These are phyloP conservation scores for Eristalinus sepulchralis DNA, from an alignment of 2,888 invertebrate genomes.

Conservation along the genomic window DNA sequence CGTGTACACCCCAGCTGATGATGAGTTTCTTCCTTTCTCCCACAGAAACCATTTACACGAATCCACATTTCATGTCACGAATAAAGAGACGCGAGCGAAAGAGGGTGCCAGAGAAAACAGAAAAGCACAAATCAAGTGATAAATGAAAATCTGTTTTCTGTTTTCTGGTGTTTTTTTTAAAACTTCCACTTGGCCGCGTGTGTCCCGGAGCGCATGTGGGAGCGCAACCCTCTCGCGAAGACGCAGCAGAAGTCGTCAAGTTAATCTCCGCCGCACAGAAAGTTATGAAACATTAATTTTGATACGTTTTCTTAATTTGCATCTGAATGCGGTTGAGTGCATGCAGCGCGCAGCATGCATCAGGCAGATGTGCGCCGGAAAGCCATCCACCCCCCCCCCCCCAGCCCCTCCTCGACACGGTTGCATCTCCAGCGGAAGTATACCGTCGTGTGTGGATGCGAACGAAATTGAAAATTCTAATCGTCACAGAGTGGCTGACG, in stretches of 20 bases:
- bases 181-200: not conserved
- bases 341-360: not conserved
- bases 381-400: no score
- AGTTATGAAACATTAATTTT: conserved; percentile 6
- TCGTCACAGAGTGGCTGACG: conserved; percentile 10
- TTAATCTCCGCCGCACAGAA: conserved; percentile 45
- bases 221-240: conserved; percentile 10
- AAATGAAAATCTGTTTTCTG: not conserved
- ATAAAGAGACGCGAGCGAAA: conserved; percentile 1
- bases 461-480: conserved; percentile 42
- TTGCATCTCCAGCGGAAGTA: not conserved
- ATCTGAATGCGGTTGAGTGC: conserved; percentile 7
- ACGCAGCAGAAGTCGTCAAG: conserved; percentile 46
- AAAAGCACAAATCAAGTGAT: not conserved
- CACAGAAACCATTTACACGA: conserved; percentile 21
- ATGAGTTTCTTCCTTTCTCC: not conserved
- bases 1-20: not conserved
- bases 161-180: no score
- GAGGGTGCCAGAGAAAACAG: not conserved
- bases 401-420: no score
- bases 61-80: conserved; percentile 40
- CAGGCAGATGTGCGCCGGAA: not conserved
- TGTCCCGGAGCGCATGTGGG: not conserved
- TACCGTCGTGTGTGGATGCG: not conserved
- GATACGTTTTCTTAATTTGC: conserved; percentile 11